Conservation (phyloP, 1,140 invertebrate species). For the Aphelenchoides besseyi region DNA sequence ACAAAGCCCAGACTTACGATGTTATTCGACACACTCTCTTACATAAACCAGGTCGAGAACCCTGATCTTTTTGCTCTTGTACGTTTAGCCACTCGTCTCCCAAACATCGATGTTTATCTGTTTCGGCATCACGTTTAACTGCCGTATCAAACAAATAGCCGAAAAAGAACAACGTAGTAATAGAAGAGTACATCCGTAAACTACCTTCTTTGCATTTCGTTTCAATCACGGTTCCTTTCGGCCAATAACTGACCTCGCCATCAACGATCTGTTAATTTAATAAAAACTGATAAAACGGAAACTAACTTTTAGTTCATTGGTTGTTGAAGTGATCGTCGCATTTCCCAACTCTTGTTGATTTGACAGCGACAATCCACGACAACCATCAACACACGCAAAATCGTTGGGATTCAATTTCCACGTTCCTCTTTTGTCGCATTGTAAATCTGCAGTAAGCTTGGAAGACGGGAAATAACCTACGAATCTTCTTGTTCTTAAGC, state of each 20-base stretch:
- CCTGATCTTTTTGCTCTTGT: neutral
- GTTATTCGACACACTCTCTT: neutral
- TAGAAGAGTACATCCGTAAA: neutral
- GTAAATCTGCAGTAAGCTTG: neutral
- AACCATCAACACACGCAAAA: constrained; percentile 1
- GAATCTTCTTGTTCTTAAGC: too few relatives aligned
- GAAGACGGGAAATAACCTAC: neutral
- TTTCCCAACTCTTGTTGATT: neutral
- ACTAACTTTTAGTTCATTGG: neutral
- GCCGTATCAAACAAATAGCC: neutral
- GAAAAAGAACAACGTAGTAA: neutral
- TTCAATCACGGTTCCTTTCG: neutral
- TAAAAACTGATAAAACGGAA: neutral
- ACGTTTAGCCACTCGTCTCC: neutral
- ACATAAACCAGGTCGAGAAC: constrained; percentile 9
- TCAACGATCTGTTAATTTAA: neutral
- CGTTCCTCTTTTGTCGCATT: neutral
- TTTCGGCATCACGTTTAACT: neutral
- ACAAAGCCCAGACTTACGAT: neutral
- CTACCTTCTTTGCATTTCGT: constrained; percentile 7
- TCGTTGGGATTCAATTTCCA: neutral
- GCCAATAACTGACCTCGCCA: neutral
- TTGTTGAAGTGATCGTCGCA: neutral
- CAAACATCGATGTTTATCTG: neutral
- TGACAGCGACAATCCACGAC: neutral